A percentile compares a stretch with the other conserved stretches of the same genome.
These are phyloP conservation scores for Deroplatys truncata DNA, from an alignment of 2,888 invertebrate genomes.

Conservation along the genomic window DNA sequence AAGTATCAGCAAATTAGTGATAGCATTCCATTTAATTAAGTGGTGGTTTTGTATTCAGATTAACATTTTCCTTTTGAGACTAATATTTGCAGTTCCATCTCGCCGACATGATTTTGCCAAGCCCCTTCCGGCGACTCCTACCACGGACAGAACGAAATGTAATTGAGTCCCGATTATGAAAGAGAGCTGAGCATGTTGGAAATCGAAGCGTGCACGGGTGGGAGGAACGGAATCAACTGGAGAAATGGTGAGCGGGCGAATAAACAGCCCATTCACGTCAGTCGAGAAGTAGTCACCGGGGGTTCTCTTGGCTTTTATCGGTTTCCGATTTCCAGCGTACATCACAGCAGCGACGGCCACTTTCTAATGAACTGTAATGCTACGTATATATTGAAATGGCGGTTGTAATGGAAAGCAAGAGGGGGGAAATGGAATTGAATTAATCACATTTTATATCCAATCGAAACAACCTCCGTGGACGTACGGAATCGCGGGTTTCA, in stretches of 20 bases:
- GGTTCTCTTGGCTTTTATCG: constrained; percentile 11
- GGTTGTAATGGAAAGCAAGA: not conserved
- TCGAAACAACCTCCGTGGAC: not conserved
- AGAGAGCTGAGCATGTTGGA: not conserved
- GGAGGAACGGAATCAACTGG: not conserved
- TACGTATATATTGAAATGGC: not conserved
- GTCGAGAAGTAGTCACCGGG: not conserved
- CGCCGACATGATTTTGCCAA: not conserved
- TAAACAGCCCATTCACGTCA: constrained; percentile 16
- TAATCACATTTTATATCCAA: not conserved
- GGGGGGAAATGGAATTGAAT: not conserved
- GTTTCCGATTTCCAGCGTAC: constrained; percentile 21
- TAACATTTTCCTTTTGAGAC: not conserved
- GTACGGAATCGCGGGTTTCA: not conserved
- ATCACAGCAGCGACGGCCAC: not conserved
- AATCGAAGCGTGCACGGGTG: not conserved
- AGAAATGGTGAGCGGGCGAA: not conserved
- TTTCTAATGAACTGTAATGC: constrained; percentile 1
- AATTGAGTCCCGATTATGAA: not conserved
- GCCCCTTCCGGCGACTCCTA: not conserved
- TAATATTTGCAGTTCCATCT: not conserved
- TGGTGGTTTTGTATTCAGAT: not conserved
- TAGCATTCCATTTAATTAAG: not conserved
- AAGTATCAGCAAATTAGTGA: too few species aligned
- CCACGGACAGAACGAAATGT: not conserved